Conservation (phyloP, 2,888 invertebrate species). For the Pammene fasciana region DNA sequence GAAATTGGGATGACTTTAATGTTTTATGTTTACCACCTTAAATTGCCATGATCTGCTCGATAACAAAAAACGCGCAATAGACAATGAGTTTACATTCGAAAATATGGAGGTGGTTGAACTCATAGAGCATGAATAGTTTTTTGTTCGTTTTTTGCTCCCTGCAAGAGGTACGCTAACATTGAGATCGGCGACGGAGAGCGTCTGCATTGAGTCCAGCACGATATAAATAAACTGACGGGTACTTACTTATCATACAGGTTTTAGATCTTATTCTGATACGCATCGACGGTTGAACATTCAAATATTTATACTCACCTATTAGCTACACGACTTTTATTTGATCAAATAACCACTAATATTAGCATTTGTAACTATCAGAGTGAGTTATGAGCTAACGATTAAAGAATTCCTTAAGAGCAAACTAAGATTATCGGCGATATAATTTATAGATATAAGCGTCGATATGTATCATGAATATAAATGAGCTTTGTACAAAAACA, state of each 20-base stretch:
- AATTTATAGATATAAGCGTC: constrained; percentile 78
- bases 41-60: constrained; percentile 69
- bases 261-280: constrained; percentile 19
- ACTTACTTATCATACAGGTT: constrained; percentile 28
- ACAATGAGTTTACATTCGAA: constrained; percentile 79
- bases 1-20: constrained; percentile 45
- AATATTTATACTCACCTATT: constrained; percentile 4
- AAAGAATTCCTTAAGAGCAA: constrained; percentile 50
- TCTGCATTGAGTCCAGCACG: constrained; percentile 32
- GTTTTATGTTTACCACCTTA: constrained; percentile 56
- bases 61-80: constrained; percentile 73
- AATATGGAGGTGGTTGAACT: constrained; percentile 76
- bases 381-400: constrained; percentile 49
- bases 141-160: constrained; percentile 63
- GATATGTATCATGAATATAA: constrained; percentile 81
- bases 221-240: constrained; percentile 36
- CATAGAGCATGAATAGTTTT: constrained; percentile 70
- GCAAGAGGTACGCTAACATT: constrained; percentile 69
- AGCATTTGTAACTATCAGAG: constrained; percentile 18
- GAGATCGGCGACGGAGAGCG: constrained; percentile 52
- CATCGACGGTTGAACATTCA: constrained; percentile 12
- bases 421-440: constrained; percentile 62
- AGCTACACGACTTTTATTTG: background rate
- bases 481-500: constrained; percentile 77
- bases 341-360: constrained; percentile 3